These are phyloP conservation scores for Valencia hispanica DNA, from an alignment of 2,797 vertebrate species.

Conservation along the genomic window DNA sequence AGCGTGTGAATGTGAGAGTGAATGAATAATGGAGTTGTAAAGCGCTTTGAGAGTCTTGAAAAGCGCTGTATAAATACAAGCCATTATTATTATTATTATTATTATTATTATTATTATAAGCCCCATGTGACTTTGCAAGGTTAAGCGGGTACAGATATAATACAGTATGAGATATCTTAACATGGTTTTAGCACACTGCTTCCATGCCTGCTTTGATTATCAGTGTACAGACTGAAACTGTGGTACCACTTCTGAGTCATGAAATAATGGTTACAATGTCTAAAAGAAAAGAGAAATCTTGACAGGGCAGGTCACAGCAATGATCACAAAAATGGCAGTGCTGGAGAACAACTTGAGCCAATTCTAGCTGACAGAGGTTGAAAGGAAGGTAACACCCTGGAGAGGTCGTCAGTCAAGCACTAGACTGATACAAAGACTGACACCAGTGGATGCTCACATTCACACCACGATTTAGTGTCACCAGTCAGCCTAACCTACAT, in stretches of 20 bases:
- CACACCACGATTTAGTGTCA: constrained; percentile 14
- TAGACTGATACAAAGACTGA: constrained; percentile 14
- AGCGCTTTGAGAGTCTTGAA: too few relatives aligned
- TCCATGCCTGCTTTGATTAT: background rate
- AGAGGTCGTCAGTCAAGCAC: constrained; percentile 9
- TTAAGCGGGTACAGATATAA: too few relatives aligned
- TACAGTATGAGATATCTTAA: too few relatives aligned
- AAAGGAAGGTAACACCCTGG: constrained; percentile 11
- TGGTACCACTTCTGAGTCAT: background rate
- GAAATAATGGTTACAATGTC: background rate
- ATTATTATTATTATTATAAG: too few relatives aligned
- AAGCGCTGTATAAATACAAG: too few relatives aligned
- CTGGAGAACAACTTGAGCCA: constrained; percentile 1
- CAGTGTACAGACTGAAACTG: background rate
- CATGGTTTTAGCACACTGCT: too few relatives aligned
- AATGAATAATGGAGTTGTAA: too few relatives aligned
- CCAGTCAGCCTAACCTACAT: constrained; percentile 8
- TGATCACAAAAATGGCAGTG: background rate
- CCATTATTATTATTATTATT: too few relatives aligned
- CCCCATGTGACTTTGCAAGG: too few relatives aligned
- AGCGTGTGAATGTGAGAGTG: too few relatives aligned
- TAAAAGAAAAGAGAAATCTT: background rate
- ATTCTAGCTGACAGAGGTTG: constrained; percentile 20
- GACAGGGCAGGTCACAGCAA: background rate
- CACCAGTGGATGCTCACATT: constrained; percentile 20